These are phyloP conservation scores for Ciona savignyi DNA, from an alignment of 23 tunicate genomes.

Conservation along the genomic window DNA sequence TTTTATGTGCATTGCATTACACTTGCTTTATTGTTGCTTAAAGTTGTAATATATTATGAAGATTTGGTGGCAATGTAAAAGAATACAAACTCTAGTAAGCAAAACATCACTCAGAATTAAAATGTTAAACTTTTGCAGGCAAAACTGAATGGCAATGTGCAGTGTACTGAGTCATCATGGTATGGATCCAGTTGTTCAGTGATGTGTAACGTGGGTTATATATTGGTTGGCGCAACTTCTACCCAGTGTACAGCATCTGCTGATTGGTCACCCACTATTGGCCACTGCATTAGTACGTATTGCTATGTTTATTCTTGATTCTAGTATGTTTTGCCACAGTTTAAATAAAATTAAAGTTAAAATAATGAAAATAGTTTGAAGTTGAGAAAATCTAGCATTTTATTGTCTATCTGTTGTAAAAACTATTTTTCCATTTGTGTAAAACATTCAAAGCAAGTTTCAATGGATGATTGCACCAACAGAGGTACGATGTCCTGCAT, in stretches of 20 bases:
- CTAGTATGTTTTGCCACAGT: too few species aligned
- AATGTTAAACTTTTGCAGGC: conserved; percentile 27
- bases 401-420: too few species aligned
- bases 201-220: conserved; percentile 49
- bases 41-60: too few species aligned
- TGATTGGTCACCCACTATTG: conserved; percentile 63
- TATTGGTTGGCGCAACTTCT: conserved; percentile 21
- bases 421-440: too few species aligned
- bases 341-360: too few species aligned
- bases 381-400: too few species aligned
- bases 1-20: background rate
- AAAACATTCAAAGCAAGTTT: too few species aligned
- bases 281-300: conserved; percentile 63
- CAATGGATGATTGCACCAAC: background rate
- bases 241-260: conserved; percentile 48
- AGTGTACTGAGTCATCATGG: conserved; percentile 33
- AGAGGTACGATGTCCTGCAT: conserved; percentile 28
- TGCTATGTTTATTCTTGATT: background rate
- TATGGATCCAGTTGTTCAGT: conserved; percentile 44
- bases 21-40: too few species aligned
- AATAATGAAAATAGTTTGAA: too few species aligned
- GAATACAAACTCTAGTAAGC: too few species aligned
- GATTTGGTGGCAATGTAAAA: too few species aligned
- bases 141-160: conserved; percentile 35
- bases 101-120: too few species aligned